Percentiles rank a stretch among this genome's conserved stretches.
These are phyloP conservation scores for Otolemur garnettii DNA, from an alignment of 2,113 vertebrate genomes.

Conservation along the genomic window DNA sequence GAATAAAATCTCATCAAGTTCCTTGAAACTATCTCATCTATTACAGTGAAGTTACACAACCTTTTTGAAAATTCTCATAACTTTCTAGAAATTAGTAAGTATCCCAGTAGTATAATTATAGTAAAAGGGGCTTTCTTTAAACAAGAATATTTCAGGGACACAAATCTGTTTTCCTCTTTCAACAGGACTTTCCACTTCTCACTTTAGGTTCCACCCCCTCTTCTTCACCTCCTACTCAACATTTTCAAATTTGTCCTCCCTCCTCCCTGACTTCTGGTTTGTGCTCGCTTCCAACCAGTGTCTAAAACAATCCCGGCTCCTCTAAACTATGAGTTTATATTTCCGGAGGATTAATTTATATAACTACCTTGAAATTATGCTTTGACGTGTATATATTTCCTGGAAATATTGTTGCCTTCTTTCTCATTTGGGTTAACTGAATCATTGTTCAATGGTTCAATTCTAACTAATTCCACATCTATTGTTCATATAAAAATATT, in stretches of 20 bases:
- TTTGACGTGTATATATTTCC: neutral
- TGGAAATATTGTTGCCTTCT: neutral
- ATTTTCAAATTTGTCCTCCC: neutral
- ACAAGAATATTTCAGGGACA: neutral
- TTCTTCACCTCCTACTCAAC: conserved; percentile 49
- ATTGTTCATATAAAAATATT: neutral
- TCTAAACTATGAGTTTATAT: conserved; percentile 21
- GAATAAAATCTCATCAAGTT: neutral
- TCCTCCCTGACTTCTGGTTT: conserved; percentile 47
- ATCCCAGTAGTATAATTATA: neutral
- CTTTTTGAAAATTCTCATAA: neutral
- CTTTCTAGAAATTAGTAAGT: conserved; percentile 25
- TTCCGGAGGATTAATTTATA: neutral
- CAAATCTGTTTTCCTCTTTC: neutral
- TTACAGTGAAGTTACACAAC: conserved; percentile 30
- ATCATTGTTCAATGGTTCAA: neutral
- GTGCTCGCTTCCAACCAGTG: neutral
- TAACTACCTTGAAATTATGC: neutral
- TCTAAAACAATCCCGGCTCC: neutral
- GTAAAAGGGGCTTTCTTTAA: neutral
- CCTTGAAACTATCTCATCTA: neutral
- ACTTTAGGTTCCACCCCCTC: neutral
- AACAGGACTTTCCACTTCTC: neutral
- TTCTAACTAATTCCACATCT: neutral
- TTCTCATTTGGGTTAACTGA: neutral